These are phyloP conservation scores for Perca flavescens DNA, from an alignment of 2,113 vertebrate genomes.

Conservation along the genomic window DNA sequence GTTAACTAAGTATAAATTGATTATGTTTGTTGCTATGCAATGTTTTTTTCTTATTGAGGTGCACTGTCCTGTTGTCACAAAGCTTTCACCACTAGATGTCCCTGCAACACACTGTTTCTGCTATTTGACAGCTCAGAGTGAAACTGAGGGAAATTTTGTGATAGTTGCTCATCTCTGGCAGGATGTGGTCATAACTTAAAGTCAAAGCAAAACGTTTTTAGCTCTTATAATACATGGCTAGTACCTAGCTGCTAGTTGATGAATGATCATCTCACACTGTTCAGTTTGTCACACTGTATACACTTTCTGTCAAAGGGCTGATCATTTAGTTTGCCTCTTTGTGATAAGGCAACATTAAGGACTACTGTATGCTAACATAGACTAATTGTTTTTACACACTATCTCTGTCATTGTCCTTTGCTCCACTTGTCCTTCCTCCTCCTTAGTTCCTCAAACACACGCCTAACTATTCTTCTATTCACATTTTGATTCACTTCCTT, in stretches of 20 bases:
- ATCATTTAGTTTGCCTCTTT: neutral
- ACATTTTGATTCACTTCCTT: conserved; percentile 31
- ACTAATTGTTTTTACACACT: conserved; percentile 1
- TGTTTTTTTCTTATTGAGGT: neutral
- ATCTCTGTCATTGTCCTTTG: neutral
- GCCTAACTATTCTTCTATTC: neutral
- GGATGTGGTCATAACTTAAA: conserved; percentile 9
- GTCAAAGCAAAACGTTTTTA: neutral
- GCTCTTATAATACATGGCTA: neutral
- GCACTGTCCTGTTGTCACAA: neutral
- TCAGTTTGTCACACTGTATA: neutral
- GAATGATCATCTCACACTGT: neutral
- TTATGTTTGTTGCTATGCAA: neutral
- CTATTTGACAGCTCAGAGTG: neutral
- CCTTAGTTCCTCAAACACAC: conserved; percentile 3
- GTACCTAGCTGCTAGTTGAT: neutral
- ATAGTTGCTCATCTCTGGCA: neutral
- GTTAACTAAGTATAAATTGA: neutral
- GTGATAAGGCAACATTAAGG: neutral
- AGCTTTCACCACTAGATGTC: conserved; percentile 60
- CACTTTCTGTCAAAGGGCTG: neutral
- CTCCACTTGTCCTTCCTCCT: conserved; percentile 6
- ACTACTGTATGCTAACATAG: neutral
- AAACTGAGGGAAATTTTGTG: too few species aligned
- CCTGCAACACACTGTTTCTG: neutral